Base-by-base conservation (phyloP, 1,140 invertebrate species). In the Subanguina moxae region DNA sequence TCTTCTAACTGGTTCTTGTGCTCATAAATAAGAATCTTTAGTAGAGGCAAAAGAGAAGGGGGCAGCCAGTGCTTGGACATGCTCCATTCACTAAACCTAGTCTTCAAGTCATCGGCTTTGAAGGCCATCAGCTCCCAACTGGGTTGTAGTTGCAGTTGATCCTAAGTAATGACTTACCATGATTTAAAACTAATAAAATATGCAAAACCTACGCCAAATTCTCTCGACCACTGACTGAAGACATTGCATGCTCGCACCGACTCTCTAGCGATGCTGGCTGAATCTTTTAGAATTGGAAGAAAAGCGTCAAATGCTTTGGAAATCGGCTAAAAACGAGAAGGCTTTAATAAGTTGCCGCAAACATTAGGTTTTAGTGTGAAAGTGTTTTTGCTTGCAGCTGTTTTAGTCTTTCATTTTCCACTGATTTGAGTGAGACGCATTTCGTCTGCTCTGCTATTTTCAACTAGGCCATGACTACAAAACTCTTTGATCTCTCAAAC, bases 91-190 rank as follows among this genome's bases (percentile, higher is more conserved):
- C 61, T 21, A 28, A 74, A 68, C 45, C 73, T 59, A 17, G 19
- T 59, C 58, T 74, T 74, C 23, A 74, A 30, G 57, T 74, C 73
- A 3, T 77, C 62, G 23, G 65, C 67, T 67, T 74, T 74, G 43
- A 76, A 74, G 19, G 59, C 9, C 73, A 76, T 70, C 48, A 64
- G 45, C 42, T 76, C 62, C 74, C 74, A 76, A 57, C 69, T 32
- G 13, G 71, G 71, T 32, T 75, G 48, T 27, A 73, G 48, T 64
- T 73, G 71, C 28, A 73, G 57, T 52, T 73, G 71, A 63, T 74
- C 73, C 32, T 57, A 46, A 57, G 8, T 38, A 68, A 43, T 38
- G 68, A 17, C 42, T 25, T 56, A 32, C 13, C 52, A 68, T n/a
- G 67, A n/a, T 23, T 32, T 46, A 17, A 17, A 17, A 46, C 17